These are phyloP conservation scores for Vireo altiloquus DNA, from an alignment of 2,113 vertebrate species.

Conservation along the genomic window DNA sequence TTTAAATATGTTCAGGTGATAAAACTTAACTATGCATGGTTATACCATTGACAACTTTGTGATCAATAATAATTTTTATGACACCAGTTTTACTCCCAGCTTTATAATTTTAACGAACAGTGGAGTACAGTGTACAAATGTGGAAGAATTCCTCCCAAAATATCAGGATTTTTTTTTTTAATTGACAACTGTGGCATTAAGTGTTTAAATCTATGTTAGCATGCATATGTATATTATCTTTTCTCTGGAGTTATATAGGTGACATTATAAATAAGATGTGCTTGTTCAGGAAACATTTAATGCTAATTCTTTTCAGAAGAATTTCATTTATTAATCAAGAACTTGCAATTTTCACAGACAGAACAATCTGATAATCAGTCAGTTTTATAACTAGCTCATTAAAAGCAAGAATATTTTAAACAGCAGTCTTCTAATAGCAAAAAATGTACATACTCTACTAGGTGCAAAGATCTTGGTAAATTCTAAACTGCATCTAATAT, in stretches of 20 bases:
- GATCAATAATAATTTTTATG: not conserved
- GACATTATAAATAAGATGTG: not conserved
- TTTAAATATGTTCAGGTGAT: not conserved
- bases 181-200: not conserved
- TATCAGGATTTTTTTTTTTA: not conserved
- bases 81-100: not conserved
- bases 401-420: not conserved
- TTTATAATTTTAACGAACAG: not conserved
- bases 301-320: not conserved
- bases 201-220: not conserved
- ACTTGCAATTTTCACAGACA: not conserved
- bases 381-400: conserved; percentile 11
- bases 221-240: not conserved
- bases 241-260: not conserved
- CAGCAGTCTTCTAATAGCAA: not conserved
- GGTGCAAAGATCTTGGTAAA: not conserved
- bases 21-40: not conserved
- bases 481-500: not conserved
- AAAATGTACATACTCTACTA: not conserved
- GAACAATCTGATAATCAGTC: not conserved
- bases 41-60: not conserved
- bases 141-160: not conserved
- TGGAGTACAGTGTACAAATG: not conserved
- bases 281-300: not conserved
- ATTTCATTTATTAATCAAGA: conserved; percentile 10